phyloP scores from a whole-genome alignment of 2,888 invertebrate genomes.

The Margaritifera margaritifera region DNA sequence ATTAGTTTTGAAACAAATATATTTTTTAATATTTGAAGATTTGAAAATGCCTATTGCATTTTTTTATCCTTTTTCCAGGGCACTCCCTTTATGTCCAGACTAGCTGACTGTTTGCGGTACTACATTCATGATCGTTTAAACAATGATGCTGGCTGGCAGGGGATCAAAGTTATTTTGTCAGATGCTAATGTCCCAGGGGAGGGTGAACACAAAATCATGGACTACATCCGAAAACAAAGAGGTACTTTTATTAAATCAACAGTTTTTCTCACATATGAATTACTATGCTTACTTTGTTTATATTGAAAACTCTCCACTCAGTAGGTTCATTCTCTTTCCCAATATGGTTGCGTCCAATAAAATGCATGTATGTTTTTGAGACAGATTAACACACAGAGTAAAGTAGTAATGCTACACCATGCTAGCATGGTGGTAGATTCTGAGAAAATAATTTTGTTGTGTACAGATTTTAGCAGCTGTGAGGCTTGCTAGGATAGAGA shows the following conservation, averaged over 20 bases:
- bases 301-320: too few species aligned
- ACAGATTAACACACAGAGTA: too few species aligned
- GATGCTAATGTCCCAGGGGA: constrained; percentile 90
- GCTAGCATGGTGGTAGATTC: too few species aligned
- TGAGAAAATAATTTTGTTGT: too few species aligned
- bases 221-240: constrained; percentile 95
- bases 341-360: too few species aligned
- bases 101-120: constrained; percentile 84
- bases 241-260: constrained; percentile 75
- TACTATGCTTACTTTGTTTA: not conserved
- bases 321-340: too few species aligned
- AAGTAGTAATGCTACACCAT: too few species aligned
- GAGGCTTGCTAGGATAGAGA: too few species aligned
- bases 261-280: not conserved
- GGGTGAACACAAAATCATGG: constrained; percentile 99
- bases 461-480: too few species aligned
- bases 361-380: too few species aligned
- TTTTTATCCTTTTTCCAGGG: constrained; percentile 76
- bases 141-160: constrained; percentile 94
- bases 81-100: constrained; percentile 96
- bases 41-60: not conserved
- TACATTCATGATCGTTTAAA: constrained; percentile 93
- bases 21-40: not conserved
- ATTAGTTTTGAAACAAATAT: too few species aligned
- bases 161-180: constrained; percentile 93